Percentiles rank a stretch among this genome's conserved stretches.
Evolutionary conservation across 2,888 invertebrate genomes (phyloP).

Genomic region (Strigamia maritima): DNA sequence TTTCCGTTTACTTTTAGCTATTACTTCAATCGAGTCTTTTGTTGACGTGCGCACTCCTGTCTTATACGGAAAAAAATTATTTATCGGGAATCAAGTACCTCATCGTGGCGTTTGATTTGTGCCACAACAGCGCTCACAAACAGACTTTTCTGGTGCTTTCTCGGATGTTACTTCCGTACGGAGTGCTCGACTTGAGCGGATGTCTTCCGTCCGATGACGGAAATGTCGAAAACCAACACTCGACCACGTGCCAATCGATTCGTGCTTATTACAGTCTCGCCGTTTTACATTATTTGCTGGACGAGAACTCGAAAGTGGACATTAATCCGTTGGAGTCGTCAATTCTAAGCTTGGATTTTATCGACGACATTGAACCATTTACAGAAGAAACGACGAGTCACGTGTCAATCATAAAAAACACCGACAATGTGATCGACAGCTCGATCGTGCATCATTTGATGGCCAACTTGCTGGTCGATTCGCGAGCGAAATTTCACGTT

Average conservation of each 20-base stretch:
- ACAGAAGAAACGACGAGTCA: not conserved
- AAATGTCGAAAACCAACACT: not conserved
- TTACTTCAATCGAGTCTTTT: not conserved
- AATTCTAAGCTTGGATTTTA: not conserved
- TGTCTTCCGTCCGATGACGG: not conserved
- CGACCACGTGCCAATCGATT: not conserved
- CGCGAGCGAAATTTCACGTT: not conserved
- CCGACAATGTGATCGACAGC: not conserved
- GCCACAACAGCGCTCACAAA: not conserved
- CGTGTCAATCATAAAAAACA: not conserved
- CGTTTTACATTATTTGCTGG: not conserved
- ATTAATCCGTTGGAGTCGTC: not conserved
- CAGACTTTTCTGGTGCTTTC: not conserved
- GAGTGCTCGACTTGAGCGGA: not conserved
- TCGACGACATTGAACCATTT: not conserved
- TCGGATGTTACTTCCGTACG: not conserved
- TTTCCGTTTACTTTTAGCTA: not conserved
- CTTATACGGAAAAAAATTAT: not conserved
- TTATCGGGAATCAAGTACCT: not conserved
- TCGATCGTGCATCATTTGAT: not conserved
- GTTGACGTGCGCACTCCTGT: not conserved
- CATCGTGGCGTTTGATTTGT: not conserved
- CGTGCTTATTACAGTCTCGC: slow-evolving; percentile 1
- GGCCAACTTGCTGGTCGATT: not conserved
- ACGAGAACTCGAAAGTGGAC: not conserved